Conservation (phyloP, 1,140 invertebrate genomes). For the Calephelis nemesis region DNA sequence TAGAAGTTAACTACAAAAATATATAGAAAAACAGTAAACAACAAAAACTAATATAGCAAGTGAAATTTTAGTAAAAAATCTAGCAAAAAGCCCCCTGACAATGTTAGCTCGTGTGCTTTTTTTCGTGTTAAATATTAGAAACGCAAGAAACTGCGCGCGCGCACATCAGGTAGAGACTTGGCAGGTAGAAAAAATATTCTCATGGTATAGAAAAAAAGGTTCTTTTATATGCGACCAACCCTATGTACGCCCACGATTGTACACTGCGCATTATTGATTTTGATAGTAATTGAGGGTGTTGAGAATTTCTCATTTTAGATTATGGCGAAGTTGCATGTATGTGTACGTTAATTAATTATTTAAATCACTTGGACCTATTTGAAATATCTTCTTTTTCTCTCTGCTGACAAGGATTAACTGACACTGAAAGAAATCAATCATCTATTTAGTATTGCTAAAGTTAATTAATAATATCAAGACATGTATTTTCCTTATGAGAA, state of each 20-base stretch:
- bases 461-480: too few species aligned
- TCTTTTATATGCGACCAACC: conserved; percentile 67
- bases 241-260: conserved; percentile 60
- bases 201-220: conserved; percentile 61
- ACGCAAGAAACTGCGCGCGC: conserved; percentile 60
- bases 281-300: too few species aligned
- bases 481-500: too few species aligned
- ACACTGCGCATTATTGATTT: too few species aligned
- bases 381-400: too few species aligned
- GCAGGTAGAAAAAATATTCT: conserved; percentile 72
- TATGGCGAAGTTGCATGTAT: too few species aligned
- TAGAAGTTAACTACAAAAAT: conserved; percentile 21
- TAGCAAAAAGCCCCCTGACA: conserved; percentile 54
- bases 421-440: too few species aligned
- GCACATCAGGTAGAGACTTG: conserved; percentile 59
- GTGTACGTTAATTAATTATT: too few species aligned
- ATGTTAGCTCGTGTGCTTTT: conserved; percentile 40
- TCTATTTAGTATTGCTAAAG: too few species aligned
- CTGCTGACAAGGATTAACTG: too few species aligned
- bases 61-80: conserved; percentile 62
- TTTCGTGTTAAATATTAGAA: conserved; percentile 46
- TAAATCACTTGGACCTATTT: too few species aligned
- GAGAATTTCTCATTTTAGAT: too few species aligned
- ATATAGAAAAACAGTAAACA: conserved; percentile 41
- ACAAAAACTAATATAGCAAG: conserved; percentile 52